Percentiles rank a stretch among this genome's conserved stretches.
Conservation (phyloP, 2,797 vertebrate genomes). For the Salarias fasciatus region DNA sequence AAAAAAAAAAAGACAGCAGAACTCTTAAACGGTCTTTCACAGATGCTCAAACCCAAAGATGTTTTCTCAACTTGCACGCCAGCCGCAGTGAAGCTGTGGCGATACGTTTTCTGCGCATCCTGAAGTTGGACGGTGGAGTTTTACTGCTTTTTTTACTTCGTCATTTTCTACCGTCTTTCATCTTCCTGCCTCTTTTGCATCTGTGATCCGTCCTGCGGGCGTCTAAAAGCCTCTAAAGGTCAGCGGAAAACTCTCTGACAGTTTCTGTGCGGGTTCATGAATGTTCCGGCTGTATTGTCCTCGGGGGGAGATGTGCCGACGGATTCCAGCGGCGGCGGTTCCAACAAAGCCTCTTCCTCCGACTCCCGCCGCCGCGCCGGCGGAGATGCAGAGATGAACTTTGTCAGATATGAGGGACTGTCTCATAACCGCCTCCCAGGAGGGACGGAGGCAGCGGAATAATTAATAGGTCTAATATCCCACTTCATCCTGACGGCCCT, state of each 20-base stretch:
- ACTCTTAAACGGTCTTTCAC: too few relatives aligned
- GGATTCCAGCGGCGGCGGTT: slow-evolving; percentile 40
- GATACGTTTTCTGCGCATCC: too few relatives aligned
- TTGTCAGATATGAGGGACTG: slow-evolving; percentile 52
- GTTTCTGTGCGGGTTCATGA: slow-evolving; percentile 6
- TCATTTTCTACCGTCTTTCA: not conserved
- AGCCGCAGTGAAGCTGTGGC: too few relatives aligned
- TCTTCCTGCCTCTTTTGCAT: not conserved
- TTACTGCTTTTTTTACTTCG: not conserved
- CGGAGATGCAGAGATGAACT: slow-evolving; percentile 37
- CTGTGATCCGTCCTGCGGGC: slow-evolving; percentile 1
- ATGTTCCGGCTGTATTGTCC: slow-evolving; percentile 21
- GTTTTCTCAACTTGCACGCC: too few relatives aligned
- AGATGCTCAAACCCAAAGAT: too few relatives aligned
- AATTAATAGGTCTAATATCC: slow-evolving; percentile 61
- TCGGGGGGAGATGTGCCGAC: slow-evolving; percentile 31
- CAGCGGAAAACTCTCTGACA: slow-evolving; percentile 5
- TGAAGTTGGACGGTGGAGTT: not conserved
- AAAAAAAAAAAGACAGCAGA: too few relatives aligned
- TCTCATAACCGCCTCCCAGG: slow-evolving; percentile 45
- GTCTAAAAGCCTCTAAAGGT: slow-evolving; percentile 21
- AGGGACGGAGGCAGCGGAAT: slow-evolving; percentile 42
- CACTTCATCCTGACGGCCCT: slow-evolving; percentile 47
- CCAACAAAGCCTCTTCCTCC: slow-evolving; percentile 29
- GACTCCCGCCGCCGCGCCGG: slow-evolving; percentile 17